Evolutionary conservation across 2,797 vertebrate species (phyloP).

Genomic region (Allobates femoralis): DNA sequence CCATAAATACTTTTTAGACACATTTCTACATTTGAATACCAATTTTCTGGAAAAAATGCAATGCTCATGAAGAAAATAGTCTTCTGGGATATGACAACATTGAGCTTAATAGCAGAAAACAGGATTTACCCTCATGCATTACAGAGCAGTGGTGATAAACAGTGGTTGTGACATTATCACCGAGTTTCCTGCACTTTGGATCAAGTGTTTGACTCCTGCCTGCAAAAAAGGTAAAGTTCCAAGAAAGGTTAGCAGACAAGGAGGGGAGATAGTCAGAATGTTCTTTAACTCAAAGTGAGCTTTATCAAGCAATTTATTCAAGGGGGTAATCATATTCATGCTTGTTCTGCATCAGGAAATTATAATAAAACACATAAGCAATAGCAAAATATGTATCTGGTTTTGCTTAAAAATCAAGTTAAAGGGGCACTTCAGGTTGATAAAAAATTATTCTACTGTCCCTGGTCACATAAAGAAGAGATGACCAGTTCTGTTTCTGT

Average conservation of each 20-base stretch:
- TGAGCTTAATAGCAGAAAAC: constrained; percentile 8
- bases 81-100: background rate
- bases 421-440: too few species aligned
- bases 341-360: background rate
- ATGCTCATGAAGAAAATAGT: constrained; percentile 13
- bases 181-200: background rate
- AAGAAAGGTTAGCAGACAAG: background rate
- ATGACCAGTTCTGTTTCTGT: too few species aligned
- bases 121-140: background rate
- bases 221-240: background rate
- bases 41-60: constrained; percentile 12
- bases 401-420: background rate
- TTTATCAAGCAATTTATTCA: constrained; percentile 13
- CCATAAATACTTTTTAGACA: constrained; percentile 22
- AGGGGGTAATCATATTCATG: background rate
- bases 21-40: constrained; percentile 16
- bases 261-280: constrained; percentile 1
- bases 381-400: background rate
- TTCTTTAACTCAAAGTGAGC: background rate
- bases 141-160: background rate
- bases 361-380: background rate
- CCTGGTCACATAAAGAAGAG: too few species aligned
- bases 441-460: too few species aligned
- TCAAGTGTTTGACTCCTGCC: constrained; percentile 9
- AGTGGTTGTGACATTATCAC: background rate